Evolutionary conservation across 2,888 invertebrate species (phyloP).

Genomic region (Drosophila pseudotalamancana): DNA sequence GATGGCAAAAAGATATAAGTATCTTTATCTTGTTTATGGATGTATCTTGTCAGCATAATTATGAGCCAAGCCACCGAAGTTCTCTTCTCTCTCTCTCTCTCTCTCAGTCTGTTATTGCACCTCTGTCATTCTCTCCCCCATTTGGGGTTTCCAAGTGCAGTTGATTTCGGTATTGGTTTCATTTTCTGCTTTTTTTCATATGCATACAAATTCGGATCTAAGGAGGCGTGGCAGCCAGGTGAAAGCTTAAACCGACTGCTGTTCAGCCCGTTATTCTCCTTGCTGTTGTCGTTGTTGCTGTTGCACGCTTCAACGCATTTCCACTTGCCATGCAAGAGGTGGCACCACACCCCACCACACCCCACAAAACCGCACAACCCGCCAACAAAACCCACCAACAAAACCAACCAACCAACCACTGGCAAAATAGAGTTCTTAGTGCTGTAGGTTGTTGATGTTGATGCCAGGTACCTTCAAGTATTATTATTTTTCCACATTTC

Average conservation of each 20-base stretch:
- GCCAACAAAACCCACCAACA: constrained; percentile 49
- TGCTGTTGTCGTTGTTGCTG: constrained; percentile 40
- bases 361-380: constrained; percentile 46
- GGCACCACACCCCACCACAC: constrained; percentile 23
- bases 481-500: constrained; percentile 69
- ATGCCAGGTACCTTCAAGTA: constrained; percentile 70
- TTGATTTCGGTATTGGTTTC: constrained; percentile 30
- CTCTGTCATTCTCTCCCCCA: background rate
- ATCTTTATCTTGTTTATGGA: constrained; percentile 33
- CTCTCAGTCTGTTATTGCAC: too few species aligned
- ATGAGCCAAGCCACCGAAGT: constrained; percentile 28
- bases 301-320: constrained; percentile 75
- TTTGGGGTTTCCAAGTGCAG: background rate
- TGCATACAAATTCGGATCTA: constrained; percentile 29
- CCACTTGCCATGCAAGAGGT: constrained; percentile 69
- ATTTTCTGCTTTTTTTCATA: constrained; percentile 28
- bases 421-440: constrained; percentile 56
- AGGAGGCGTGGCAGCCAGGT: constrained; percentile 57
- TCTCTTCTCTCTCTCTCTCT: background rate
- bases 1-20: constrained; percentile 36
- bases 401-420: constrained; percentile 53
- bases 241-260: constrained; percentile 25
- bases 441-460: constrained; percentile 26
- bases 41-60: constrained; percentile 78
- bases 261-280: constrained; percentile 21